These are phyloP conservation scores for Coracias cyanogaster DNA, from an alignment of 2,797 vertebrate species.

Conservation along the genomic window DNA sequence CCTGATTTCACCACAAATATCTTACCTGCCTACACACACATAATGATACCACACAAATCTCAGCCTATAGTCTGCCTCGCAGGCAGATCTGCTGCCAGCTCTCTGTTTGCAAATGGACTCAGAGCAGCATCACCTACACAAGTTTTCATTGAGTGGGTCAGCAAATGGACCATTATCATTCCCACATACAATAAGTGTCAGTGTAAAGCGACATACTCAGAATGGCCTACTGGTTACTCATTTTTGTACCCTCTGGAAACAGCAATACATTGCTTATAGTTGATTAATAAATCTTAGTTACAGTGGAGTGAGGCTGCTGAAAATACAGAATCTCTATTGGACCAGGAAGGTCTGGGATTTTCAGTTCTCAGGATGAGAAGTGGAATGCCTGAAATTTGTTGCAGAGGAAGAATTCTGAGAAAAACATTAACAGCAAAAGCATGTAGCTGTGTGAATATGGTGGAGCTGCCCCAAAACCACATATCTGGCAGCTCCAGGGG, in stretches of 20 bases:
- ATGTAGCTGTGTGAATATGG: background rate
- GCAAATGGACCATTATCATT: background rate
- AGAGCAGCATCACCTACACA: conserved; percentile 1
- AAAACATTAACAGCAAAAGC: background rate
- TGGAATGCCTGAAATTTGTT: background rate
- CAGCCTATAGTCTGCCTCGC: background rate
- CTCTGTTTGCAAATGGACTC: conserved; percentile 7
- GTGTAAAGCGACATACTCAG: rapidly evolving
- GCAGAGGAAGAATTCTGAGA: background rate
- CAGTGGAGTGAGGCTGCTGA: background rate
- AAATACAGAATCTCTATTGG: background rate
- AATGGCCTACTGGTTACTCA: background rate
- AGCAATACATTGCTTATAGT: background rate
- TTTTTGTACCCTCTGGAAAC: background rate
- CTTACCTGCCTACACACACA: background rate
- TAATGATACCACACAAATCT: background rate
- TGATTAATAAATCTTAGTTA: background rate
- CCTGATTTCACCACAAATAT: background rate
- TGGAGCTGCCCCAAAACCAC: background rate
- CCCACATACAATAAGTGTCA: background rate
- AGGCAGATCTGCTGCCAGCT: background rate
- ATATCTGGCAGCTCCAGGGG: background rate
- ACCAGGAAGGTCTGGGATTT: background rate
- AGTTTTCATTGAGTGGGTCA: background rate
- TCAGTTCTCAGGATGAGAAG: background rate